These are phyloP conservation scores for Palythoa caribaeorum DNA, from an alignment of 92 coral and sea anemone species.

Conservation along the genomic window DNA sequence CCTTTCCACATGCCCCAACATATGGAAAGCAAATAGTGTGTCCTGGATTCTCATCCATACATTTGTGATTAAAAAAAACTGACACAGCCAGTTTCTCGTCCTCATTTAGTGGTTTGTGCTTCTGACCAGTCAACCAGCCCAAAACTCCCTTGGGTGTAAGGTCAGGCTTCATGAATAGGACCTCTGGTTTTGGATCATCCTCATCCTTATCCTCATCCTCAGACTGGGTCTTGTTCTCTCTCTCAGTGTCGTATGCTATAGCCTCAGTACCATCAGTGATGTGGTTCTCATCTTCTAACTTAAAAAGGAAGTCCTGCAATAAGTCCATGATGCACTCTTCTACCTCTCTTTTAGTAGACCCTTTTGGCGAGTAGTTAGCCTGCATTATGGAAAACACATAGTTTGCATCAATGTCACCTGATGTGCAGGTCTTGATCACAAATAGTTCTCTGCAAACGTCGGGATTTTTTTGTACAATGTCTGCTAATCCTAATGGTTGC, in stretches of 20 bases:
- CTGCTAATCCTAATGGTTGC: constrained; percentile 50
- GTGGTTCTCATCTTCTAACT: constrained; percentile 33
- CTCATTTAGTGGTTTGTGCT: constrained; percentile 13
- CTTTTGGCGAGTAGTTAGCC: constrained; percentile 49
- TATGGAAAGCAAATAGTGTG: constrained; percentile 10
- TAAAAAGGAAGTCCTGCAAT: constrained; percentile 37
- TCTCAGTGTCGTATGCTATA: constrained; percentile 14
- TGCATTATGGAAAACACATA: constrained; percentile 58
- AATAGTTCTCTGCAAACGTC: constrained; percentile 54
- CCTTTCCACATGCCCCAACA: constrained; percentile 5
- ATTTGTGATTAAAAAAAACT: constrained; percentile 18
- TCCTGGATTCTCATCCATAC: constrained; percentile 18
- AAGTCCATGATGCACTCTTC: constrained; percentile 47
- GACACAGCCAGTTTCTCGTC: constrained; percentile 10
- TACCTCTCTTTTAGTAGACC: constrained; percentile 36
- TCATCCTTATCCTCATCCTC: constrained; percentile 1
- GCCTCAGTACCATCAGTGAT: neutral
- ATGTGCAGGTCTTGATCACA: constrained; percentile 15
- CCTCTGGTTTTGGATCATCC: constrained; percentile 2
- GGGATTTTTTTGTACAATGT: constrained; percentile 49
- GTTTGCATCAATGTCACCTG: constrained; percentile 66
- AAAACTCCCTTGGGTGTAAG: constrained; percentile 15
- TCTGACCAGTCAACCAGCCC: constrained; percentile 1
- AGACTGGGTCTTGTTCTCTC: constrained; percentile 9
- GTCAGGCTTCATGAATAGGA: constrained; percentile 6